Conservation (phyloP, 2,888 invertebrate genomes). For the Orchesellides sinensis region DNA sequence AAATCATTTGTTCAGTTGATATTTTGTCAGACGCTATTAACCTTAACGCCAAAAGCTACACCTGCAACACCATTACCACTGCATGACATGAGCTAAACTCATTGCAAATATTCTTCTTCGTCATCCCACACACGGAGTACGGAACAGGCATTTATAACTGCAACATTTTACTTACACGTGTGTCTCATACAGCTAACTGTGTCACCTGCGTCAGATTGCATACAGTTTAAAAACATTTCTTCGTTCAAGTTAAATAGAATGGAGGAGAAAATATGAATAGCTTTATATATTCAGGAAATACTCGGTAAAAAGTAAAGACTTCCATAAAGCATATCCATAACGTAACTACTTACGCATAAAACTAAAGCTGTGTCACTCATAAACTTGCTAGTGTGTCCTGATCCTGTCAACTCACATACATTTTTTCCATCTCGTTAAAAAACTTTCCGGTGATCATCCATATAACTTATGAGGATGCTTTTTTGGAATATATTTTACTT, state of each 20-base stretch:
- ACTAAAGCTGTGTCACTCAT: conserved; percentile 29
- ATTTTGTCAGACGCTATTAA: background rate
- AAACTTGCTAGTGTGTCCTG: conserved; percentile 33
- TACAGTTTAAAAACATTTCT: background rate
- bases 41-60: background rate
- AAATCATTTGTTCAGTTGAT: background rate
- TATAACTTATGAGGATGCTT: background rate
- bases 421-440: background rate
- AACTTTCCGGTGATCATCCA: conserved; percentile 6
- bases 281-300: conserved; percentile 17
- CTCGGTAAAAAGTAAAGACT: too few relatives aligned
- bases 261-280: background rate
- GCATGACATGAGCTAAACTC: background rate
- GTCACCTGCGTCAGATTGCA: conserved; percentile 17
- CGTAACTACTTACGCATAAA: too few relatives aligned
- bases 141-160: background rate
- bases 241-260: background rate
- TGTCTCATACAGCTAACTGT: background rate
- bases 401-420: conserved; percentile 6
- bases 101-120: background rate
- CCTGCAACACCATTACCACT: background rate
- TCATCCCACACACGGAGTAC: background rate
- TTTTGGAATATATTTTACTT: background rate
- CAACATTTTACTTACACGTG: conserved; percentile 25
- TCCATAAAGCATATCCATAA: too few relatives aligned